phyloP scores from a whole-genome alignment of 2,888 invertebrate genomes.

The Mythimna albipuncta region DNA sequence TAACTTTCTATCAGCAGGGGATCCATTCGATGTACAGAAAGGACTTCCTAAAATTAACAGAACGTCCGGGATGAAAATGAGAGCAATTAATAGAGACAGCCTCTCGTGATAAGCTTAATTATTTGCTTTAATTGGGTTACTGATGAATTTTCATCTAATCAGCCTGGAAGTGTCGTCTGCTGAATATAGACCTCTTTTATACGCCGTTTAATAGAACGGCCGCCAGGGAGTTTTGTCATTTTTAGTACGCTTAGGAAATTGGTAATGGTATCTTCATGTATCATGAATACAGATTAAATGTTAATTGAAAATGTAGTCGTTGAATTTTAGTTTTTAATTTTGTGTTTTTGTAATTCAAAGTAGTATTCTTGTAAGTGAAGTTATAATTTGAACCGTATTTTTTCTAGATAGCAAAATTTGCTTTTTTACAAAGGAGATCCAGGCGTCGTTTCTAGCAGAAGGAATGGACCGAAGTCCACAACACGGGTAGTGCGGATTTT shows the following conservation, averaged over 20 bases:
- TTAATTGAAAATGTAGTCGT: neutral
- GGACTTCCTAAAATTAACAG: constrained; percentile 42
- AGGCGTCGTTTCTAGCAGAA: too few species aligned
- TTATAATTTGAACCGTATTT: too few species aligned
- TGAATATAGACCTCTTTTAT: constrained; percentile 7
- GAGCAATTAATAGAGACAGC: constrained; percentile 39
- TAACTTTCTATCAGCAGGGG: neutral
- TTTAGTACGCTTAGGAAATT: constrained; percentile 12
- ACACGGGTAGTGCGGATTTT: too few species aligned
- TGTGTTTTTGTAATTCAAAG: neutral
- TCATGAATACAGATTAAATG: neutral
- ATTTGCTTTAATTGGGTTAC: constrained; percentile 54
- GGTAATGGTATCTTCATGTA: neutral
- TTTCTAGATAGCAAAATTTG: too few species aligned
- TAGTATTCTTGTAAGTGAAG: neutral
- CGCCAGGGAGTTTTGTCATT: constrained; percentile 9
- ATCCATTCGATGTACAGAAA: constrained; percentile 11
- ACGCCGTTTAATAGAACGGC: constrained; percentile 16
- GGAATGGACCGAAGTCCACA: too few species aligned
- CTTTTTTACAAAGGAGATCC: too few species aligned
- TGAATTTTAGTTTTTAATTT: neutral
- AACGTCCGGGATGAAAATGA: constrained; percentile 35
- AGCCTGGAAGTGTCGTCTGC: constrained; percentile 12
- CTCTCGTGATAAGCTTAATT: constrained; percentile 46
- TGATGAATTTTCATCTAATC: constrained; percentile 48